phyloP scores from a whole-genome alignment of 2,888 invertebrate species.

The Gerris lacustris region DNA sequence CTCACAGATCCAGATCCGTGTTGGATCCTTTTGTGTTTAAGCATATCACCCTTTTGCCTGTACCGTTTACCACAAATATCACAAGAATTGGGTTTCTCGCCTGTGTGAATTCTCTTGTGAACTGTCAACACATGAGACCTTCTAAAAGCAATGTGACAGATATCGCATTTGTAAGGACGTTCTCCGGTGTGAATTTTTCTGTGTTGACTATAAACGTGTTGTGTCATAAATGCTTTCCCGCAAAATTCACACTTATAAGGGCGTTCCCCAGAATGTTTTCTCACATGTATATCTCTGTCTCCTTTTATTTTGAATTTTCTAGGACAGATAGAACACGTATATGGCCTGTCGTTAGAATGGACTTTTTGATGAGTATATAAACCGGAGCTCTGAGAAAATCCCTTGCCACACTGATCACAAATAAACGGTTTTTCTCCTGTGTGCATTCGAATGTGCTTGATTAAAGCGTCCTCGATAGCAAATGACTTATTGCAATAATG shows the following conservation, averaged over 20 bases:
- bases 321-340: conserved; percentile 29
- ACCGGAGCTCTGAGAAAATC: conserved; percentile 30
- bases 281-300: conserved; percentile 30
- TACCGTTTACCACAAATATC: conserved; percentile 40
- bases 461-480: conserved; percentile 29
- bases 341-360: conserved; percentile 29
- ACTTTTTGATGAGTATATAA: conserved; percentile 31
- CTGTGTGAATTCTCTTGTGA: conserved; percentile 33
- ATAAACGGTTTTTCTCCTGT: conserved; percentile 31
- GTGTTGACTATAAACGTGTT: conserved; percentile 31
- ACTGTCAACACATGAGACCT: conserved; percentile 30
- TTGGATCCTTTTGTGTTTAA: conserved; percentile 27
- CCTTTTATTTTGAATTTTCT: conserved; percentile 31
- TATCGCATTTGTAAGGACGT: conserved; percentile 30
- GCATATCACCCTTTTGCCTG: conserved; percentile 30
- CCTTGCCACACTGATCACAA: conserved; percentile 31
- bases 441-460: conserved; percentile 30
- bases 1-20: conserved; percentile 17
- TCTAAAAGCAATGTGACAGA: conserved; percentile 30
- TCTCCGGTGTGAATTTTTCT: conserved; percentile 31
- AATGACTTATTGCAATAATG: conserved; percentile 29
- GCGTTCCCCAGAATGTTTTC: conserved; percentile 30
- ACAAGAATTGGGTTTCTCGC: conserved; percentile 39
- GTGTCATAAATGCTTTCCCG: conserved; percentile 31
- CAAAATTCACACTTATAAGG: conserved; percentile 32